Evolutionary conservation across 2,797 vertebrate genomes (phyloP), one percentile per base, ranked within the genome.

Genomic region (Darevskia mixta): DNA sequence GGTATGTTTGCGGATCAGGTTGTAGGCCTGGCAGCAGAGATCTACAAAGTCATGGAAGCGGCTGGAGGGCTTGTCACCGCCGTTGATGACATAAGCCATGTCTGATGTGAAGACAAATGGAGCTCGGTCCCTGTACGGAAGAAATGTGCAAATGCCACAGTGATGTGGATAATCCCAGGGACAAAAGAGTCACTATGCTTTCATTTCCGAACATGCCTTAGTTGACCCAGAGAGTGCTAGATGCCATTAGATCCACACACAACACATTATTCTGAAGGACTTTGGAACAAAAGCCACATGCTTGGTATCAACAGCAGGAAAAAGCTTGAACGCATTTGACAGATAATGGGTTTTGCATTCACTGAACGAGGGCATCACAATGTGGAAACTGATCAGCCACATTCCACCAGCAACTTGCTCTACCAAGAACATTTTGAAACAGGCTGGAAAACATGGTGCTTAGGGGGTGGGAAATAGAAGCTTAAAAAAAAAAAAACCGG

Each of bases 21-120:
- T 99, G 97, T 99, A 99, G 32, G 99, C 99, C 92, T 99, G 98
- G 83, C 98, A 99, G 97, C 99, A 99, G 72, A 99, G 97, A 93
- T 99, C 99, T 15, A 99, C 99, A 43, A 99, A 99, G 94, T 99
- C 98, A 3, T 99, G 99, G 96, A 99, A 99, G 94, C 99, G 98
- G 89, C 98, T 99, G 85, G 99, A 99, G 4, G 98, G 98, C 69
- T 99, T 99, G 96, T 99, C 99, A 18, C 99, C 99, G 0, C 99
- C 99, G 0, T 99, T 99, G 96, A 99, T 99, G 93, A 99, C 98
- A 0, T 99, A 99, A 0, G 99, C 99, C 99, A 99, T 99, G 96
- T 99, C 99, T 0, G 99, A 99, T 49, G 99, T 99, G 95, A 99
- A 99, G 91, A 99, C 99, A 0, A 99, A 99, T 0, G 99, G 99